Evolutionary conservation across 2,888 invertebrate genomes (phyloP), one percentile per base, ranked within the genome.

Genomic region (Drosophila merina): DNA sequence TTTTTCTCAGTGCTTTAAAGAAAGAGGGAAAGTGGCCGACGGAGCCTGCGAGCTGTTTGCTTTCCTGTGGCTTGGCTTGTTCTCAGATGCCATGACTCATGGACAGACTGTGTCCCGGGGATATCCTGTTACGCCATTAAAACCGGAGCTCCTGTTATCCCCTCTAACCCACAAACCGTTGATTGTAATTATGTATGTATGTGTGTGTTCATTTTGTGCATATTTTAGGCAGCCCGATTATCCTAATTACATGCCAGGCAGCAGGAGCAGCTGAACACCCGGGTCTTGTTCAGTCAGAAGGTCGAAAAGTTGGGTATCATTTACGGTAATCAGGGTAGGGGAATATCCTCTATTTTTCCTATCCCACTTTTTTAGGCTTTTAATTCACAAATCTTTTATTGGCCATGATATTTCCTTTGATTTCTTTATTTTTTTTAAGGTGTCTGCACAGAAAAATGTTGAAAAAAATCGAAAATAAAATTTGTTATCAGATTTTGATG

Each of bases 231-330:
- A 47, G 63, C 76, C 50, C 71, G 57, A 75, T 84, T 84, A 70
- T 75, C 72, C 60, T 80, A 80, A 88, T 86, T 84, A 77, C 71
- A 62, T 59, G 74, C 52, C 57, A n/a, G n/a, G n/a, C n/a, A n/a
- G n/a, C n/a, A n/a, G n/a, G n/a, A n/a, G n/a, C n/a, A n/a, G n/a
- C n/a, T n/a, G 40, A 40, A n/a, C 36, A 5, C n/a, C 36, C 44
- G 25, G 68, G 14, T 26, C 36, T 54, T 5, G 6, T 10, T 10
- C 9, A 28, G 14, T 25, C n/a, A 20, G 42, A 6, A 25, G 38
- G 30, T 8, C 26, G 6, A 28, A 48, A 26, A 4, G 9, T 12
- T 6, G 40, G 25, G 10, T n/a, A 8, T 28, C 14, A 10, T n/a
- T 33, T 57, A 8, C 0, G 40, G 57, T 57, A 40, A 57, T 31